Evolutionary conservation across 2,113 vertebrate species (phyloP).

Genomic region (Cathartes aura): DNA sequence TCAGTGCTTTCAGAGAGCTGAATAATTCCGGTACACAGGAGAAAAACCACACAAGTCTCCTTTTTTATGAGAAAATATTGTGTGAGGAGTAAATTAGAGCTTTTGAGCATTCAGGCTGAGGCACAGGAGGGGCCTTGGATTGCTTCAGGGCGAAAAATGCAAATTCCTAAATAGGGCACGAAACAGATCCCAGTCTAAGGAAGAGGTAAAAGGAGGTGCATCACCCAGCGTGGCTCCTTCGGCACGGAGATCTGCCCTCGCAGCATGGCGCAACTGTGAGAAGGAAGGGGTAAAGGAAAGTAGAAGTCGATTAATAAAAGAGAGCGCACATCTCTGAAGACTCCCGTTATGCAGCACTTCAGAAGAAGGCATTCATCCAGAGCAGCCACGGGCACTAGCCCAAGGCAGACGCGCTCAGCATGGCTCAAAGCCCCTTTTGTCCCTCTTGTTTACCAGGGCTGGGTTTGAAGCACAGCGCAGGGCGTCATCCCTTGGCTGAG

Average conservation of each 20-base stretch:
- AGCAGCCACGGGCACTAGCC: background rate
- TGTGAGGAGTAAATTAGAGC: background rate
- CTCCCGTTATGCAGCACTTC: background rate
- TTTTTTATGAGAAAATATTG: background rate
- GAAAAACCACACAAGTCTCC: background rate
- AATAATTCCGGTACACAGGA: background rate
- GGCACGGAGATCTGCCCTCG: fast-evolving
- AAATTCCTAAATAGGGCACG: background rate
- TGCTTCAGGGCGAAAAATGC: background rate
- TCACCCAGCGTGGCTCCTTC: background rate
- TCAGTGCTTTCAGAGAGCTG: background rate
- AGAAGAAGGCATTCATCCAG: background rate
- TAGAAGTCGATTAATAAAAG: background rate
- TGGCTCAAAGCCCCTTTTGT: constrained; percentile 54
- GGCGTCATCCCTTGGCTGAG: background rate
- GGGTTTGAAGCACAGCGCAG: background rate
- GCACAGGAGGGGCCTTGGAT: background rate
- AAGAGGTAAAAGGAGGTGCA: background rate
- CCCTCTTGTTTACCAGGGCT: constrained; percentile 26
- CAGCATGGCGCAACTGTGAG: background rate
- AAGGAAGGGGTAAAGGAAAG: background rate
- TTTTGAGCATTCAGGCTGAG: background rate
- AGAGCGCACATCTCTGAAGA: background rate
- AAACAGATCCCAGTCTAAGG: background rate
- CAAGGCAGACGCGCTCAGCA: background rate